These are phyloP conservation scores for Aphrocallistes beatrix DNA, from an alignment of 37 sponge, comb jelly and placozoan species.

Conservation along the genomic window DNA sequence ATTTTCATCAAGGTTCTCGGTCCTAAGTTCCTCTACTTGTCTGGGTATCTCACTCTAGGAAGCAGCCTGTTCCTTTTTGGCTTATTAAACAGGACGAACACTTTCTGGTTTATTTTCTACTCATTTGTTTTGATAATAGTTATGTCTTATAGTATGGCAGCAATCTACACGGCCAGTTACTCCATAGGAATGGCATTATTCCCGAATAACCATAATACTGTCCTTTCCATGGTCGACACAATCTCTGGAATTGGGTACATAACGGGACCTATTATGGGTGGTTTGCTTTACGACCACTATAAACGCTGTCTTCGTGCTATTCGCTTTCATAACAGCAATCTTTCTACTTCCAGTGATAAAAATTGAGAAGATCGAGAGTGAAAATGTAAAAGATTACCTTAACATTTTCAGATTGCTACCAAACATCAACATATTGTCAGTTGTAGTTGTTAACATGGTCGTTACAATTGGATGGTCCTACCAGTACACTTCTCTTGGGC, in stretches of 20 bases:
- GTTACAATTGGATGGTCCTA: not conserved
- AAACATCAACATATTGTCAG: not conserved
- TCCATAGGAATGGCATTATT: not conserved
- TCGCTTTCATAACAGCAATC: not conserved
- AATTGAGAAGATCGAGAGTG: not conserved
- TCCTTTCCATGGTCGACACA: not conserved
- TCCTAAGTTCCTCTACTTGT: not conserved
- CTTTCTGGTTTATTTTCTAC: not conserved
- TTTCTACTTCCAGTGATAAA: not conserved
- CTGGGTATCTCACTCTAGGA: not conserved
- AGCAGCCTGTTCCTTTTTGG: not conserved
- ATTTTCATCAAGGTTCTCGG: not conserved
- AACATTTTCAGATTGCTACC: conserved; percentile 2
- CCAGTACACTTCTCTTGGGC: not conserved
- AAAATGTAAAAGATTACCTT: not conserved
- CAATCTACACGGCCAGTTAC: not conserved
- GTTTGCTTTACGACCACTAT: not conserved
- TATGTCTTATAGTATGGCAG: not conserved
- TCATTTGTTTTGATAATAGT: not conserved
- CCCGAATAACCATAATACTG: not conserved
- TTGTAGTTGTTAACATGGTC: not conserved
- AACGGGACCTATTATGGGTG: not conserved
- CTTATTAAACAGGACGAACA: not conserved
- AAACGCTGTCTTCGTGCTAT: not conserved
- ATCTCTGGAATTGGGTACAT: not conserved